Evolutionary conservation across 2,797 vertebrate genomes (phyloP).

Genomic region (Ispidina picta): DNA sequence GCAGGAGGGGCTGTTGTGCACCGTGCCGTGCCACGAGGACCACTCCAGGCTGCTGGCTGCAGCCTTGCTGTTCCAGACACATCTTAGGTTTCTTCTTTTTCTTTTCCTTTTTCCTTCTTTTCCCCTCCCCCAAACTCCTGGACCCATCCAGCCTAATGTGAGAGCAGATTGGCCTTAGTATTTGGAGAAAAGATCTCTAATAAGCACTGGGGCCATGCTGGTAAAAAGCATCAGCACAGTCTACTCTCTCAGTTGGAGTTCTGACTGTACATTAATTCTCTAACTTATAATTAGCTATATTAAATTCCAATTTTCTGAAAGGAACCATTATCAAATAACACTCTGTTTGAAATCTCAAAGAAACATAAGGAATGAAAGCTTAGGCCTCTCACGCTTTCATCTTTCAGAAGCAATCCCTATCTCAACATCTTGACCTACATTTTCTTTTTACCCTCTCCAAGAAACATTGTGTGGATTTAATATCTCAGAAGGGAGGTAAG

Average conservation of each 20-base stretch:
- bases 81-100: not conserved
- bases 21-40: fast-evolving
- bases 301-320: conserved; percentile 69
- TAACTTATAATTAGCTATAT: conserved; percentile 66
- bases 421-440: conserved; percentile 71
- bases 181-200: conserved; percentile 50
- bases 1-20: not conserved
- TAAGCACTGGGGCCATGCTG: conserved; percentile 28
- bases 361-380: conserved; percentile 68
- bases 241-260: conserved; percentile 42
- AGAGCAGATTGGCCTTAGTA: conserved; percentile 28
- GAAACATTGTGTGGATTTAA: conserved; percentile 64
- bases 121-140: not conserved
- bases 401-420: conserved; percentile 69
- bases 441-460: conserved; percentile 69
- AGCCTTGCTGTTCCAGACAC: not conserved
- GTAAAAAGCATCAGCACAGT: conserved; percentile 41
- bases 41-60: not conserved
- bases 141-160: conserved; percentile 8
- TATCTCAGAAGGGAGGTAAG: conserved; percentile 52
- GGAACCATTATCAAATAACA: conserved; percentile 63
- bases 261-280: conserved; percentile 59
- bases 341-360: conserved; percentile 67
- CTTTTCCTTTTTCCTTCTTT: not conserved
- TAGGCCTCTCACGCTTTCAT: conserved; percentile 60